Evolutionary conservation across 2,797 vertebrate species (phyloP), one percentile per base, ranked within the genome.

Genomic region (Sternotherus odoratus): DNA sequence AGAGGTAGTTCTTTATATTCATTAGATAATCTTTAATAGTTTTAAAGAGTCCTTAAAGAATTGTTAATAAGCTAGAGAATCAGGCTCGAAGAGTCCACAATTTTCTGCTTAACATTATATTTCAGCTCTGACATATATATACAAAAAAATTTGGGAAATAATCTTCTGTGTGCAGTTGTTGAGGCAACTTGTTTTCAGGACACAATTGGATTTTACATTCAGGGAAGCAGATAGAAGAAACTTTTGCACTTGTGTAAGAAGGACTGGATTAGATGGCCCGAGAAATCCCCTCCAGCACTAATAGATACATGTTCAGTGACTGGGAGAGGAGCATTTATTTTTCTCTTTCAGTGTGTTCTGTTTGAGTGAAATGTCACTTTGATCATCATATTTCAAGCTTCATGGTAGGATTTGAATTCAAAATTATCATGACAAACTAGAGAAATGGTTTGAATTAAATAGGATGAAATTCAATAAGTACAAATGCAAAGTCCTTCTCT

Each of bases 91-190:
- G 36, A 54, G 85, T 87, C 30, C 46, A 51, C 11, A 1, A 1
- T 94, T 97, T 97, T 79, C 51, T 85, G 3, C 72, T n/a, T 50
- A 74, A 72, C 30, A 9, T 69, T 4, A 51, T 23, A 79, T 17
- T 87, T 63, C 36, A 75, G 49, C 91, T 86, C 54, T 57, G 79
- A 54, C 60, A n/a, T 43, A 80, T 33, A 54, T 83, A 72, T n/a
- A 78, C 28, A 86, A 56, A 95, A 54, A 77, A 84, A 3, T 1
- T 60, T 79, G 84, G 81, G 89, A 91, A 87, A 92, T 46, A 79
- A 93, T 56, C 5, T n/a, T 11, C 26, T 88, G 11, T 17, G 3
- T 87, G 72, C 87, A 82, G 39, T 54, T 79, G 5, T 56, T 72
- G 66, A 83, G 53, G 60, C 63, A 80, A 7, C 21, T 5, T 89